These are phyloP conservation scores for Galeopterus variegatus DNA, from an alignment of 2,113 vertebrate species.

Conservation along the genomic window DNA sequence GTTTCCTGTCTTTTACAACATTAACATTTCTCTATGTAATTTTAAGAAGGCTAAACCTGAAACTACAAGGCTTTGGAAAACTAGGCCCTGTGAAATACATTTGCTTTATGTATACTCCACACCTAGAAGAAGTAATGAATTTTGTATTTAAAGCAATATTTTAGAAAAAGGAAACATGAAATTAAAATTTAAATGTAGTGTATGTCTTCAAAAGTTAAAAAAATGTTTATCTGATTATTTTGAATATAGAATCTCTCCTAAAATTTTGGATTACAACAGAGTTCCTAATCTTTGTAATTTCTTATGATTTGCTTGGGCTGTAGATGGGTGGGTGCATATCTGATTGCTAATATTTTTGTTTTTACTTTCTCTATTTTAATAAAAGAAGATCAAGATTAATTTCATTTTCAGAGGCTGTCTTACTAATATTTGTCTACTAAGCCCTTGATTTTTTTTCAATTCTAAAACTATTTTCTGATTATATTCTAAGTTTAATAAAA, in stretches of 20 bases:
- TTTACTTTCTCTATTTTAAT: neutral
- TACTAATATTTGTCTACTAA: neutral
- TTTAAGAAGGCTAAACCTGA: no score
- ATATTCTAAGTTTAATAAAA: conserved; percentile 39
- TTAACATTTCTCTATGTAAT: no score
- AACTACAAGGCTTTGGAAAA: no score
- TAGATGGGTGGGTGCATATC: neutral
- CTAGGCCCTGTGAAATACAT: no score
- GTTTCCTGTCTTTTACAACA: no score
- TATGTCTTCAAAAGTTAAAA: conserved; percentile 16
- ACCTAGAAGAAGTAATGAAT: neutral
- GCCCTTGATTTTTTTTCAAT: neutral
- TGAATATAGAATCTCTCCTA: neutral
- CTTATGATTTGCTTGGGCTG: neutral
- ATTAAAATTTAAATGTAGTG: neutral
- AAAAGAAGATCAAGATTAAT: neutral
- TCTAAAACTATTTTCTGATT: neutral
- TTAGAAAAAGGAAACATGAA: neutral
- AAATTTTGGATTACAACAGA: neutral
- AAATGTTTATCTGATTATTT: neutral
- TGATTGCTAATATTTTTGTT: neutral
- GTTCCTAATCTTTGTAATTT: neutral
- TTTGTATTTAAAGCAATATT: neutral
- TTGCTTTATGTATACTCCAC: no score
- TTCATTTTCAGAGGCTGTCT: neutral